Base-by-base conservation (phyloP, 2,888 invertebrate species). In the Nomada goodeniana region DNA sequence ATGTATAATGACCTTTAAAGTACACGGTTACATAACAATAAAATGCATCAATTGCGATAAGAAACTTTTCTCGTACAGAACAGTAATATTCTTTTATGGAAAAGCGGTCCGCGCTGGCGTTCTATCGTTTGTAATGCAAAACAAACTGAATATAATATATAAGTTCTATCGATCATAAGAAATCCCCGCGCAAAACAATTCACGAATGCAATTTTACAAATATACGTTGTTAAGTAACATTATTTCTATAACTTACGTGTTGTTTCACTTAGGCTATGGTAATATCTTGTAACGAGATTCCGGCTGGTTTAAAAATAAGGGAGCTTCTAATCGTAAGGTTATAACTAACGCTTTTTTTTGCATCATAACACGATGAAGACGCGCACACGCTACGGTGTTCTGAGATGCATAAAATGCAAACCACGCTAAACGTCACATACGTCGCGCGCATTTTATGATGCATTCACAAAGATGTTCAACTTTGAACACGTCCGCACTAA, bases 261-360 rank as follows among this genome's bases (percentile, higher is more conserved):
- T 63, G 29, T 60, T 82, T 57, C 69, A 73, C 75, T 75, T 63
- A 52, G 57, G 42, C 64, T 50, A 64, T 61, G 70, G 60, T 57
- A 79, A 64, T 80, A 69, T 59, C 76, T 75, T 64, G 55, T 72
- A 70, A 75, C 59, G n/a, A 68, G 65, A 67, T 75, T 65, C 72
- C 55, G 65, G 65, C 68, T 78, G 83, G 76, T 80, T 80, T 80
- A 89, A 84, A 86, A 88, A 87, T 83, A 86, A 86, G 69, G 86
- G 84, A 82, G 86, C 86, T 88, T 85, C 68, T 81, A 83, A 86
- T 83, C 88, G 83, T 65, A 76, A 90, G 90, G 90, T 91, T 91
- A 91, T 89, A 88, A 89, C 89, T 90, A 89, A 89, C 80, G 83
- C 82, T 82, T 83, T 84, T 78, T 86, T 87, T 87, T 85, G 88